Base-by-base conservation (phyloP, 2,797 vertebrate species). In the Vireo griseus region DNA sequence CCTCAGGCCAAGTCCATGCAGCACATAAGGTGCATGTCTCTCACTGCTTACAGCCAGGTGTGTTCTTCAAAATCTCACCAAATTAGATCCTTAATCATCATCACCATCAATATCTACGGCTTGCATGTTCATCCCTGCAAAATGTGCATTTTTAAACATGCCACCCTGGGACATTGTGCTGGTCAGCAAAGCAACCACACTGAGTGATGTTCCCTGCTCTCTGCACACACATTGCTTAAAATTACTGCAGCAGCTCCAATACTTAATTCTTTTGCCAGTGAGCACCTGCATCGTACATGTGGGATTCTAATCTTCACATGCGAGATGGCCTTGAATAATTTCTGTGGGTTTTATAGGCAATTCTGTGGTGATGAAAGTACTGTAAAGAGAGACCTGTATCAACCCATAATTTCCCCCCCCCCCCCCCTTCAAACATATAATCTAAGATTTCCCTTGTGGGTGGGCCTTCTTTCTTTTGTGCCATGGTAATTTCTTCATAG, bases 401-500 rank as follows among this genome's bases (percentile, higher is more conserved):
- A 33, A 93, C 77, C 67, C 47, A 9, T 63, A 37, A 20, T 77
- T 75, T 28, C 2, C 9, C 5, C 22, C 26, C 12, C 6, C 24
- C 20, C 31, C 5, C 35, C 66, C 47, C 87, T 87, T 47, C 81
- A 72, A 68, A 73, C 42, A 31, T 75, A 83, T 77, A 80, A 94
- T 94, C 76, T 75, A 88, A 95, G 65, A 25, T 89, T 87, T 94
- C 96, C 96, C 84, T 96, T 92, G 95, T 93, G 96, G 96, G 97
- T 97, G 97, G 96, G 88, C 96, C 57, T 55, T 92, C 63, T 88
- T 95, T 92, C 93, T 94, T 95, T 90, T 90, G 74, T 85, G 94
- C 90, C 85, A 66, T 91, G 95, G 76, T 91, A 90, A 97, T 97
- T 97, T 96, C 97, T 95, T 95, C 94, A 84, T 96, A 97, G 97